A percentile compares a stretch with the other conserved stretches of the same genome.
Conservation (phyloP, 2,113 vertebrate genomes). For the cattle (Bos taurus) region DNA sequence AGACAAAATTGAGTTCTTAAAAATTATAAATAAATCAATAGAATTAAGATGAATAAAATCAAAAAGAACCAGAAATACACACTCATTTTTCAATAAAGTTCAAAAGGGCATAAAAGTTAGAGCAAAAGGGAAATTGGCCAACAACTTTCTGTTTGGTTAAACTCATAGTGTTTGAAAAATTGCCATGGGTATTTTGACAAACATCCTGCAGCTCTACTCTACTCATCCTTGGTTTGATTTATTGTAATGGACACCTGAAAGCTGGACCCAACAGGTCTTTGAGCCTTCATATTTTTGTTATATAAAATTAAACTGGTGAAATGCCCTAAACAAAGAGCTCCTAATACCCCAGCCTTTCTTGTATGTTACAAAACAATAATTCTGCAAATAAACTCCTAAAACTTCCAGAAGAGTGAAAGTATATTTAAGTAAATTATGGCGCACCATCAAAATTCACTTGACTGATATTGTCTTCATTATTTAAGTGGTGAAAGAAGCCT, state of each 20-base stretch:
- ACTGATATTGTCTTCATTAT: background rate
- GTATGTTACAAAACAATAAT: constrained; percentile 50
- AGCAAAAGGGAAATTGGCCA: background rate
- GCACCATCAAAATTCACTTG: background rate
- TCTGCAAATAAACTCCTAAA: constrained; percentile 28
- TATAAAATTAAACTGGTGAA: background rate
- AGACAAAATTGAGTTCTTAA: background rate
- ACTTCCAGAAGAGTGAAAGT: background rate
- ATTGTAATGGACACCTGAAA: background rate
- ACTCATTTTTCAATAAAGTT: background rate
- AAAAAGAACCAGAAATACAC: background rate
- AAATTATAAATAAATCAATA: background rate
- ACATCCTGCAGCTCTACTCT: background rate
- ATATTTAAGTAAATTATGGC: constrained; percentile 43
- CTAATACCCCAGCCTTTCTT: constrained; percentile 6
- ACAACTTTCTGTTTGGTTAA: background rate
- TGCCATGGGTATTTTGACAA: background rate
- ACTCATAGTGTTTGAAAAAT: background rate
- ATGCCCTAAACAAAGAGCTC: background rate
- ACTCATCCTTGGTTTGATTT: background rate
- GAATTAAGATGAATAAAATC: background rate
- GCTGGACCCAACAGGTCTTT: background rate
- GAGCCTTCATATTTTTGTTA: background rate
- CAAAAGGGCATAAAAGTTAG: background rate
- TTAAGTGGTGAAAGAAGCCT: background rate